Evolutionary conservation across 2,797 vertebrate genomes (phyloP).

Genomic region (Epinephelus malabaricus): DNA sequence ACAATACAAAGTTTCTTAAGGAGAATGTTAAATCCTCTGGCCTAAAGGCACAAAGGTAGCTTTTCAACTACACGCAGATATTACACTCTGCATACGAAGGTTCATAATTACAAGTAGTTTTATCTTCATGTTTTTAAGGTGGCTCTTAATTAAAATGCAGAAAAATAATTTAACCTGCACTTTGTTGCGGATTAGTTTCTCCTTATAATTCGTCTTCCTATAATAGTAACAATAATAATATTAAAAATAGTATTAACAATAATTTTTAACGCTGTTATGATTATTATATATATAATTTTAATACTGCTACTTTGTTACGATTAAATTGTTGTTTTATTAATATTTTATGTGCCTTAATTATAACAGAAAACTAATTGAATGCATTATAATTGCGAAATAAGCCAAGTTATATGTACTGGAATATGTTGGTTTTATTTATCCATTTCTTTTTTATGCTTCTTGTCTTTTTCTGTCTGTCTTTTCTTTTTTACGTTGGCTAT

Average conservation of each 20-base stretch:
- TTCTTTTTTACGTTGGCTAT: neutral
- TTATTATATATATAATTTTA: neutral
- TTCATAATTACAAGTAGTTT: conserved; percentile 22
- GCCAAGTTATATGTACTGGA: neutral
- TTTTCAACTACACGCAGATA: conserved; percentile 4
- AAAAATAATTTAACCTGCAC: conserved; percentile 1
- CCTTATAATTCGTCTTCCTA: neutral
- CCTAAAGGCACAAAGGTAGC: conserved; percentile 13
- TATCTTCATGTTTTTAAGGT: conserved; percentile 20
- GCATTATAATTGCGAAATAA: neutral
- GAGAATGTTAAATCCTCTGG: conserved; percentile 21
- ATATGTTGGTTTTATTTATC: neutral
- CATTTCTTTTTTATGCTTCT: neutral
- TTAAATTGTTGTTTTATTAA: neutral
- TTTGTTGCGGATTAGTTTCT: neutral
- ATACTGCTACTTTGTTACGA: neutral
- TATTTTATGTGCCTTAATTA: neutral
- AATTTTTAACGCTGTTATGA: neutral
- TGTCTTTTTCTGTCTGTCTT: neutral
- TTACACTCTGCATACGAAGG: conserved; percentile 7
- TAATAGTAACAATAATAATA: neutral
- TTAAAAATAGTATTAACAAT: neutral
- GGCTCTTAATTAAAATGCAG: conserved; percentile 31
- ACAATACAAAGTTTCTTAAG: neutral
- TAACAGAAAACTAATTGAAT: neutral